Conservation (phyloP, 2,888 invertebrate genomes). For the Amphipoea lucens region DNA sequence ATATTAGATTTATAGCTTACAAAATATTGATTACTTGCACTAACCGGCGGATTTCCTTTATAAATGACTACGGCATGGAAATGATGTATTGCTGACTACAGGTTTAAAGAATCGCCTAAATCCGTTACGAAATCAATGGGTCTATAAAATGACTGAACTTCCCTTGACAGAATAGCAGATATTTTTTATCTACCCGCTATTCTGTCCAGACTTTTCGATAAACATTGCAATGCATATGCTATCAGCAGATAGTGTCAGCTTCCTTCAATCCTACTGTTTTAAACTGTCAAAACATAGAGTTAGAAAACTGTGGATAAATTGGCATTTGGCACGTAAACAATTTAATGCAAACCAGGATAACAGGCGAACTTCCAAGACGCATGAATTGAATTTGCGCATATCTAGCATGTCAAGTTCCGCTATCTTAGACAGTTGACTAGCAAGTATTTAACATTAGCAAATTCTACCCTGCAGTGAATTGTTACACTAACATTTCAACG, state of each 20-base stretch:
- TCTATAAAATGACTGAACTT: neutral
- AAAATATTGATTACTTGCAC: constrained; percentile 27
- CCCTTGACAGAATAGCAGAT: neutral
- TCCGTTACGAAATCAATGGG: neutral
- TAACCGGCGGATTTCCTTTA: neutral
- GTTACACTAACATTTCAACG: constrained; percentile 2
- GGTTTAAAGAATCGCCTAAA: too few relatives aligned
- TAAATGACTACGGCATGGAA: neutral
- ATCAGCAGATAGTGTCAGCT: neutral
- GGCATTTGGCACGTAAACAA: neutral
- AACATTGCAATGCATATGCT: neutral
- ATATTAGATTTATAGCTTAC: constrained; percentile 29
- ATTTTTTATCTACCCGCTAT: neutral
- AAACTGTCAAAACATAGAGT: neutral
- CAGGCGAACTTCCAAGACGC: neutral
- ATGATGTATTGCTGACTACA: neutral
- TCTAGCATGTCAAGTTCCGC: neutral
- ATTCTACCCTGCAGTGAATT: neutral
- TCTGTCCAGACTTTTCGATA: too few relatives aligned
- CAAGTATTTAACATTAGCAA: neutral
- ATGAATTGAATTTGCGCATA: neutral
- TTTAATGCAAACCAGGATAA: neutral
- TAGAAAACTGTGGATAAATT: neutral
- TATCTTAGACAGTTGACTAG: neutral
- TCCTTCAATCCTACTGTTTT: neutral